Evolutionary conservation across 2,888 invertebrate genomes (phyloP), one percentile per base, ranked within the genome.

Genomic region (Ophion slaviceki): DNA sequence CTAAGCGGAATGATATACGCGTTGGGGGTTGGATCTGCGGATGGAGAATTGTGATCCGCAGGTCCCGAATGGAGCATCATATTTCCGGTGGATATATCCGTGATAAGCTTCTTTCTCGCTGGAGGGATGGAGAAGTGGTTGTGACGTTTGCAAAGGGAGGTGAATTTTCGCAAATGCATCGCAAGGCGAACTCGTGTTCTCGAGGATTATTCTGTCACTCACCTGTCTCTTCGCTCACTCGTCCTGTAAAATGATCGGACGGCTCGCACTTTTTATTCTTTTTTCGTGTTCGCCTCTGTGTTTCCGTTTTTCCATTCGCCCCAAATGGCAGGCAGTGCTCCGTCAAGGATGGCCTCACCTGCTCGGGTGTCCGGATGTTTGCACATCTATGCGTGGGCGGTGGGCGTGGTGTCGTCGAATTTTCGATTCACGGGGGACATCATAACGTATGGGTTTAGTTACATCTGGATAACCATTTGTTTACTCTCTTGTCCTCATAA

Each of bases 201-300:
- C 81, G 74, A 81, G 81, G 85, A 85, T 85, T 85, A 85, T 82
- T 59, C 81, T 81, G 81, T 85, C 81, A 81, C 85, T 82, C 81
- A 79, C 36, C 81, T 85, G 81, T 62, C 74, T 79, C 79, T 45
- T 45, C 74, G 28, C 47, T 70, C 62, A 57, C 59, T 66, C 28
- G 57, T 74, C 36, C 45, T 78, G 62, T 57, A 64, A 59, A 71
- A 78, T 74, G 78, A 85, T 81, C 72, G 78, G 67, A 17, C 47
- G 61, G 70, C 32, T 59, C 64, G 59, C 20, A 45, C 62, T 74
- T 53, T 61, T 45, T 62, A 68, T 17, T 70, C 17, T n/a, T 28
- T 11, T 20, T 36, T 14, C 32, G 45, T 28, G 57, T 53, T 14
- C 64, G 11, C 20, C 57, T 20, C 45, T 45, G 20, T 57, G 14